Conservation (phyloP, 1,140 invertebrate genomes). For the Philaenus spumarius region DNA sequence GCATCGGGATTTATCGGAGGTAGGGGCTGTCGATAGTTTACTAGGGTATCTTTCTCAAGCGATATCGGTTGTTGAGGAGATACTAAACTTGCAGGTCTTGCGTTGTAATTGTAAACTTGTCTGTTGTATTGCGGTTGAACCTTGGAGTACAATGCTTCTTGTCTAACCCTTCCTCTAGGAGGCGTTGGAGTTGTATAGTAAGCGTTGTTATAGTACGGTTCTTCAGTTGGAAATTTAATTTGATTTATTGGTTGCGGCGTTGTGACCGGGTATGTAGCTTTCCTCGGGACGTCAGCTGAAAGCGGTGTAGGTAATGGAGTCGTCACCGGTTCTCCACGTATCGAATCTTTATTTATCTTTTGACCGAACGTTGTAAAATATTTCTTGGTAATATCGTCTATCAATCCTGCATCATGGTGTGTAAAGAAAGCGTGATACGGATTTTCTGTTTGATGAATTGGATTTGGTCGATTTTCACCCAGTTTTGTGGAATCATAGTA, state of each 20-base stretch:
- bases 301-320: conserved; percentile 42
- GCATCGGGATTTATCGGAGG: conserved; percentile 47
- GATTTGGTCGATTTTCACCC: background rate
- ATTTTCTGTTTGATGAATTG: conserved; percentile 38
- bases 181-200: background rate
- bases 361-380: conserved; percentile 70
- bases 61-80: conserved; percentile 33
- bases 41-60: conserved; percentile 40
- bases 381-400: conserved; percentile 68
- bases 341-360: conserved; percentile 45
- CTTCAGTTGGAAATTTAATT: background rate
- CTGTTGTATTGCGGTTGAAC: background rate
- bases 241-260: background rate
- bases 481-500: background rate
- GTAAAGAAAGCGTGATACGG: conserved; percentile 61
- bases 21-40: conserved; percentile 46
- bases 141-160: background rate
- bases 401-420: conserved; percentile 58
- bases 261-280: conserved; percentile 9
- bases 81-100: background rate
- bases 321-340: conserved; percentile 39
- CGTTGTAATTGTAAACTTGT: background rate
- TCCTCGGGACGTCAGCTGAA: conserved; percentile 42
- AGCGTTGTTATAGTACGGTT: background rate
- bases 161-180: too few species aligned